A percentile compares a stretch with the other conserved stretches of the same genome.
Conservation (phyloP, 2,888 invertebrate species). For the Eupithecia exiguata region DNA sequence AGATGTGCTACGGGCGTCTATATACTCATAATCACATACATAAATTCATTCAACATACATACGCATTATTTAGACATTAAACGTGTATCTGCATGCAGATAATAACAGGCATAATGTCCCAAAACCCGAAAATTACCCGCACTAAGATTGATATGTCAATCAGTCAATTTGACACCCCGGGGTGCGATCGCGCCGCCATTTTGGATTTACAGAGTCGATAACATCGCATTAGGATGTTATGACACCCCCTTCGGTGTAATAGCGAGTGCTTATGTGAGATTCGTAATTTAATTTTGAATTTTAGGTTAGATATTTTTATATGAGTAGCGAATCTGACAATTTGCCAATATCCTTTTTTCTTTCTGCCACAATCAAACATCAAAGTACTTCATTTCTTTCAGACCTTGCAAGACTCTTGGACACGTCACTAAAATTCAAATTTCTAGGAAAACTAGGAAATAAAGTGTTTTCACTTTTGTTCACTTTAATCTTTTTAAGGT, state of each 20-base stretch:
- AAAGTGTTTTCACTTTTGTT: too few species aligned
- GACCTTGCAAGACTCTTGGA: too few species aligned
- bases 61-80: background rate
- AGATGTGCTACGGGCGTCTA: too few species aligned
- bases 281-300: slow-evolving; percentile 9
- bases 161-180: slow-evolving; percentile 42
- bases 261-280: background rate
- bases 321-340: background rate
- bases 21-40: background rate
- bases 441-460: too few species aligned
- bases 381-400: too few species aligned
- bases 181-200: slow-evolving; percentile 35
- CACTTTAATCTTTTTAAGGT: too few species aligned
- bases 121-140: slow-evolving; percentile 24
- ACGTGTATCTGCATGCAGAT: background rate
- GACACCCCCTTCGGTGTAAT: slow-evolving; percentile 8
- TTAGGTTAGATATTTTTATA: background rate
- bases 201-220: slow-evolving; percentile 38
- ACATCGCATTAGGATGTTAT: slow-evolving; percentile 29
- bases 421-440: too few species aligned
- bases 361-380: background rate
- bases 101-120: background rate
- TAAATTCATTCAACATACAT: background rate
- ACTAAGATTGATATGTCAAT: slow-evolving; percentile 38
- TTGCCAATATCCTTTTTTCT: background rate